Base-by-base conservation (phyloP, 2,113 vertebrate genomes). In the Neodontobutis hainanensis region DNA sequence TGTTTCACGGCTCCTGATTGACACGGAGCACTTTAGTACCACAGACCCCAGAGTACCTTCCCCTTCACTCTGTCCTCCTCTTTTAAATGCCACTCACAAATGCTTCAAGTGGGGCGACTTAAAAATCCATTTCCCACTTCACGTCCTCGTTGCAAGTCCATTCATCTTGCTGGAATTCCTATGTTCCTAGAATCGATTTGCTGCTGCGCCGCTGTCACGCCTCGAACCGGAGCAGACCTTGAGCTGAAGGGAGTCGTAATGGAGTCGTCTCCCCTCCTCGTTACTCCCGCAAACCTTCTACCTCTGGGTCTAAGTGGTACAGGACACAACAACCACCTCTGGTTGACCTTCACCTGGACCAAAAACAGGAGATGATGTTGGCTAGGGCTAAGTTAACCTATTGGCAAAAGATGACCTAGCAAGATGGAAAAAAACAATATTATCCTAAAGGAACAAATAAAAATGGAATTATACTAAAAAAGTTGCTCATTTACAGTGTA, bases 51-150 rank as follows among this genome's bases (percentile, higher is more conserved):
- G 65, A 75, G 32, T 8, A 42, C 63, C 34, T 51, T 77, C 70
- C 60, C 60, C 61, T 27, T 19, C 72, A 68, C 38, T 51, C 51
- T 35, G 15, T 57, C 62, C 45, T 19, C 47, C 60, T 65, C 56
- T 83, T 89, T 84, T 83, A 88, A 87, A 91, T 84, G 70, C 77
- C 76, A 78, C 76, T 83, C 81, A 73, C 79, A 87, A 87, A 88
- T 82, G 76, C 70, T 78, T 75, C 64, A 8, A 63, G 34, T 70
- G 73, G 70, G 66, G 66, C 56, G 81, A 91, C 80, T 90, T 84
- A 80, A 85, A 86, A 91, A 89, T 87, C 88, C 51, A 90, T 92
- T 88, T 77, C 76, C 74, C 67, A 78, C 88, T 85, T 89, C 82
- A 84, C 65, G 53, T 86, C 80, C 70, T 59, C 58, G 74, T 84